Evolutionary conservation across 2,113 vertebrate genomes (phyloP), one percentile per base, ranked within the genome.

Genomic region (Muntiacus reevesi): DNA sequence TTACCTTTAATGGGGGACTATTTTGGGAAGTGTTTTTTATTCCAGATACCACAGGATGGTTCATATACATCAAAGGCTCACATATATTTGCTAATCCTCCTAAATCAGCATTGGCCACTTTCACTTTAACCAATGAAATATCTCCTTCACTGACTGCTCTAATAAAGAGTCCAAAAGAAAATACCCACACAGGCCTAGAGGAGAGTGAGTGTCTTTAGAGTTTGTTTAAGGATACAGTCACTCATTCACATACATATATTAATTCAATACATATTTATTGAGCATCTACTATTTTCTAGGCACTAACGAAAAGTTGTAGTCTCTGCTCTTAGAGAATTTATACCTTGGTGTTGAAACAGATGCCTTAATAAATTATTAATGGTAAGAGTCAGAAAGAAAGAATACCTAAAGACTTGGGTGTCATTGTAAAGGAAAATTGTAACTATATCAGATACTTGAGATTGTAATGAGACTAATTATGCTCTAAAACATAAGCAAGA

Each of bases 1-100:
- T 94, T 83, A 67, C 43, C 36, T 82, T 19, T 64, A 23, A 82
- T n/a, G 59, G 19, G 33, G 33, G 57, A 28, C 40, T 82, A 71
- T 57, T 95, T 55, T 55, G 89, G 92, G 60, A 95, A 94, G 17
- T 71, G 89, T 7, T 45, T 81, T 97, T 89, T 79, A 81, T 95
- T 89, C 67, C 59, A 86, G 89, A 89, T 55, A 33, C 84, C 89
- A 83, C 47, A 76, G 21, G 14, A 74, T 11, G 43, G 21, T 76
- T 96, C 45, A 36, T 40, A 95, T 50, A 50, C 40, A 40, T 55
- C 60, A 82, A 89, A 92, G 64, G 30, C 50, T 92, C 50, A 81
- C 28, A 71, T 52, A 9, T 2, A 59, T 36, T 60, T 86, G 19
- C 19, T 92, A 8, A 5, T 19, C 14, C 11, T 19, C 8, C 59